Evolutionary conservation across 2,113 vertebrate genomes (phyloP).

Genomic region (Hypomesus transpacificus): DNA sequence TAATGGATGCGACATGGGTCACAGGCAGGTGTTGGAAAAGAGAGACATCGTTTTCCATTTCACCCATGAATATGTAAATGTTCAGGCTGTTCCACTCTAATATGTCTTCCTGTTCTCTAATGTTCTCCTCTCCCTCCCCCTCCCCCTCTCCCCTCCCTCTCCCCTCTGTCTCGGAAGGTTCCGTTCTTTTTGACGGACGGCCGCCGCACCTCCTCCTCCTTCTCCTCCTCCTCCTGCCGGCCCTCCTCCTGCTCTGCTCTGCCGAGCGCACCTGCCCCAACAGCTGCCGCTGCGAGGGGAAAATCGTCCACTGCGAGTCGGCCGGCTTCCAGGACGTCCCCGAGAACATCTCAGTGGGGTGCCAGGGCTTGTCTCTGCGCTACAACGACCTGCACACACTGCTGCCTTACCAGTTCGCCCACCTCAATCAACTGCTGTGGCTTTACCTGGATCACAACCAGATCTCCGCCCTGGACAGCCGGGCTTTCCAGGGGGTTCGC

Average conservation of each 20-base stretch:
- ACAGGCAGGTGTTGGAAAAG: not conserved
- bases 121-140: not conserved
- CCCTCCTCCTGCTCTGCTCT: constrained; percentile 73
- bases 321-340: constrained; percentile 91
- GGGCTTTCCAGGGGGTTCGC: constrained; percentile 92
- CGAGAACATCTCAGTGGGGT: constrained; percentile 91
- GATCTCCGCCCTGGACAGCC: constrained; percentile 87
- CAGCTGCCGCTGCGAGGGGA: constrained; percentile 93
- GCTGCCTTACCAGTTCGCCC: constrained; percentile 91
- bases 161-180: constrained; percentile 51
- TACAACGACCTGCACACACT: constrained; percentile 96
- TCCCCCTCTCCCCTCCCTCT: not conserved
- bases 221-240: constrained; percentile 76
- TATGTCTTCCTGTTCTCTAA: not conserved
- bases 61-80: not conserved
- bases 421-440: constrained; percentile 97
- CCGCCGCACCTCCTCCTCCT: constrained; percentile 78
- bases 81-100: not conserved
- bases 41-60: not conserved
- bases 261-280: constrained; percentile 92
- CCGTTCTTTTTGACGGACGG: constrained; percentile 60
- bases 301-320: constrained; percentile 98
- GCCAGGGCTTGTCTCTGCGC: constrained; percentile 91
- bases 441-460: constrained; percentile 98
- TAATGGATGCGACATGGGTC: not conserved